Evolutionary conservation across 2,888 invertebrate species (phyloP), one percentile per base, ranked within the genome.

Genomic region (Euzetes globulus): DNA sequence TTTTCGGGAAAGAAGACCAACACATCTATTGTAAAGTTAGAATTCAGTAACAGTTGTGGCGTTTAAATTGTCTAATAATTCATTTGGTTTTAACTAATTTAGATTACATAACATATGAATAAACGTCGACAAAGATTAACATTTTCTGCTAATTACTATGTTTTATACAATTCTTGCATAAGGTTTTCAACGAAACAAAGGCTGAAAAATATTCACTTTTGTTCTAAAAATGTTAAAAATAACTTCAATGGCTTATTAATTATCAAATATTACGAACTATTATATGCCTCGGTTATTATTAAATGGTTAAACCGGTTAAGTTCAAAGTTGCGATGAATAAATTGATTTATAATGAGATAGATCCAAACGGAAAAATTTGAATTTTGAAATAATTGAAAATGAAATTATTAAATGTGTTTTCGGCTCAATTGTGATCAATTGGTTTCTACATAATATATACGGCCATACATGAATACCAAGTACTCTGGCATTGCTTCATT

Each of bases 361-460:
- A 33, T 33, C 22, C 22, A 60, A 22, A 27, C 5, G 25, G 27
- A 60, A 52, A 60, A 58, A 22, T 58, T n/a, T 58, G 58, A 58
- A 58, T 22, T 58, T 29, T 27, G n/a, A n/a, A n/a, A n/a, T n/a
- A n/a, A n/a, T n/a, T n/a, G n/a, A n/a, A n/a, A 11, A 22, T 60
- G n/a, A 19, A 52, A 52, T 52, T 52, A 52, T 52, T n/a, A 19
- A n/a, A 52, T 52, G 6, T 52, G 4, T 33, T 63, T 65, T 41
- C 29, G 65, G 33, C 37, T 65, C 65, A 33, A 11, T 41, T 37
- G 29, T 65, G 65, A 65, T 65, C 37, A 37, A 65, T 33, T 65
- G 29, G 65, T 65, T 65, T 65, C 37, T 37, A 37, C 65, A 65
- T 37, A 65, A 37, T n/a, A 65, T 33, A 33, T 33, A 33, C 9